Base-by-base conservation (phyloP, 2,113 vertebrate genomes). In the Tenebrosternarchus preto region DNA sequence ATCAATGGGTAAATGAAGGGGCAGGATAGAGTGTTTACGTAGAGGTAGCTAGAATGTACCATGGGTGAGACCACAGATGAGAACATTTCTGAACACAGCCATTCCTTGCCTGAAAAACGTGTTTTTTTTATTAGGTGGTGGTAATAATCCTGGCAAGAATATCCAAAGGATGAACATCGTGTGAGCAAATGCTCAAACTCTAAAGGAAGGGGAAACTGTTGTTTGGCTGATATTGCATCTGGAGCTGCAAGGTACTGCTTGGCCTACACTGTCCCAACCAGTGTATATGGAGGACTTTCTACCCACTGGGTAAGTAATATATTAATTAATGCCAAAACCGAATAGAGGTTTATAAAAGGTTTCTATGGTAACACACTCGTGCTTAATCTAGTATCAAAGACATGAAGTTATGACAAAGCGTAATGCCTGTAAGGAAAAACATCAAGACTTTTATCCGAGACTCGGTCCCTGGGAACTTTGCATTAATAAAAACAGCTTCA, bases 401-500 rank as follows among this genome's bases (percentile, higher is more conserved):
- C 16, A 9, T n/a, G 15, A 9, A 36, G 9, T 68, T n/a, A 39
- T 67, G 63, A 33, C 29, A 36, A 29, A 67, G n/a, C n/a, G 22
- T 17, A 36, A 36, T 67, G 17, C 31, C 31, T 11, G 56, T 4
- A 7, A 16, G 46, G 68, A 69, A 69, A 59, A 16, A 57, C 31
- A 31, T 57, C 5, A 77, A 39, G 29, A n/a, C 15, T 55, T 55
- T 77, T 77, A 25, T 50, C 43, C n/a, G 57, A 77, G n/a, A 29
- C 39, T 66, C 43, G 7, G 20, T 66, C 69, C 67, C 68, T 25
- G 16, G 43, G 43, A 50, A 36, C 22, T 56, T 39, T 5, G 24
- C 39, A 8, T 53, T 72, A 72, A 79, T 71, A 50, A 79, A 79
- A 78, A 39, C 36, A 29, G 57, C 61, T 73, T 69, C 61, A 2